Base-by-base conservation (phyloP, 2,888 invertebrate species). In the Drosophila setosimentum region DNA sequence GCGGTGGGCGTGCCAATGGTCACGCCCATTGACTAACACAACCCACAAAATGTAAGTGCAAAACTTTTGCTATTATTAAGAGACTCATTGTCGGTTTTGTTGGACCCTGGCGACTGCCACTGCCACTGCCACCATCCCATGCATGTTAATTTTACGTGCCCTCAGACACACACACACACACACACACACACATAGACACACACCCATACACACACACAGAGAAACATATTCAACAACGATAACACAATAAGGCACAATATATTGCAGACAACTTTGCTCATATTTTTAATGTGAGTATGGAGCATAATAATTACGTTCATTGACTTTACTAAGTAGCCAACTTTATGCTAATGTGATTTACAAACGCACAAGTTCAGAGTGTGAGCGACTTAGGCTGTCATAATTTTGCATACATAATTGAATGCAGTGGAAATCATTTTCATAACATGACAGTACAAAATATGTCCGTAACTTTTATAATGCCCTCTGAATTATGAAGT, bases 281-380 rank as follows among this genome's bases (percentile, higher is more conserved):
- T 87, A 87, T 88, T 90, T 87, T 88, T 76, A 90, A 81, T 86
- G 89, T 71, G 90, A 86, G 86, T 40, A 30, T 33, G 50, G 87
- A 88, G 87, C 78, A 81, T 86, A 86, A 91, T 90, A 88, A 91
- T 91, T 82, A 91, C 84, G 86, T 86, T 90, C 89, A 90, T 91
- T 90, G 90, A 91, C 91, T 90, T 84, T 82, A 75, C 82, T 87
- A 91, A 90, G 86, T 90, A 88, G 89, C 72, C 80, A 86, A 82
- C 88, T 86, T 89, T 78, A 84, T 86, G 87, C 73, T 84, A 91
- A 88, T 89, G 78, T 78, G 76, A 85, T 86, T 81, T 83, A 65
- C 65, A 49, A 68, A 53, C 57, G 24, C 48, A 57, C 51, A 60
- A 68, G 55, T 51, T 50, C 6, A 13, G 21, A 65, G 33, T 64